These are phyloP conservation scores for Heliothis virescens DNA, from an alignment of 1,140 invertebrate genomes.

Conservation along the genomic window DNA sequence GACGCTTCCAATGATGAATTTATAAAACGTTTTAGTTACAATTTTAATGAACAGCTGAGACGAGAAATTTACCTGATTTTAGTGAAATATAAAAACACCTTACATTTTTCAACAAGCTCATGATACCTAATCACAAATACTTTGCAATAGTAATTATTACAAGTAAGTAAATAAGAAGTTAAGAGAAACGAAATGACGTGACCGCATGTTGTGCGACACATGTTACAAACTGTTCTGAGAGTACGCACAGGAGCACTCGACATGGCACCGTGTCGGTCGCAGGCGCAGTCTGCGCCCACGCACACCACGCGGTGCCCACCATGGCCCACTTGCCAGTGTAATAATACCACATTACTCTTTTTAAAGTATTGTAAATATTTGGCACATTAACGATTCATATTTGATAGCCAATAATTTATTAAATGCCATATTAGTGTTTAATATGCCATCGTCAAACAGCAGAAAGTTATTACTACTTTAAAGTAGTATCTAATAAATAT, in stretches of 20 bases:
- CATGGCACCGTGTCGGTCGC: too few relatives aligned
- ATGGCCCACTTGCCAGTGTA: neutral
- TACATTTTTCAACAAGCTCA: neutral
- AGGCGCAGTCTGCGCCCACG: neutral
- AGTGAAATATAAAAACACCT: neutral
- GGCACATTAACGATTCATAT: conserved; percentile 50
- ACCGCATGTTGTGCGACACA: too few relatives aligned
- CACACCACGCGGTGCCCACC: neutral
- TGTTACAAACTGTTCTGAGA: neutral
- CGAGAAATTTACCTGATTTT: neutral
- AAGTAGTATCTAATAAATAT: conserved; percentile 69
- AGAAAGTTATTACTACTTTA: conserved; percentile 58
- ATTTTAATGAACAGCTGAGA: neutral
- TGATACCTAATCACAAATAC: too few relatives aligned
- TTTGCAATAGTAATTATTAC: neutral
- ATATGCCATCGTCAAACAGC: conserved; percentile 50
- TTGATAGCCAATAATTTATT: conserved; percentile 46
- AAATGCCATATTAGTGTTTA: conserved; percentile 38
- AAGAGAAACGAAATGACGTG: too few relatives aligned
- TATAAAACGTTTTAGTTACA: neutral
- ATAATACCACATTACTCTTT: conserved; percentile 15
- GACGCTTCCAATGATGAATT: neutral
- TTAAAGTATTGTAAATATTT: conserved; percentile 47
- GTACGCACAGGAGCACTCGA: neutral
- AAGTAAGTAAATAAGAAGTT: neutral